These are phyloP conservation scores for Panulirus ornatus DNA, from an alignment of 1,140 invertebrate species.

Conservation along the genomic window DNA sequence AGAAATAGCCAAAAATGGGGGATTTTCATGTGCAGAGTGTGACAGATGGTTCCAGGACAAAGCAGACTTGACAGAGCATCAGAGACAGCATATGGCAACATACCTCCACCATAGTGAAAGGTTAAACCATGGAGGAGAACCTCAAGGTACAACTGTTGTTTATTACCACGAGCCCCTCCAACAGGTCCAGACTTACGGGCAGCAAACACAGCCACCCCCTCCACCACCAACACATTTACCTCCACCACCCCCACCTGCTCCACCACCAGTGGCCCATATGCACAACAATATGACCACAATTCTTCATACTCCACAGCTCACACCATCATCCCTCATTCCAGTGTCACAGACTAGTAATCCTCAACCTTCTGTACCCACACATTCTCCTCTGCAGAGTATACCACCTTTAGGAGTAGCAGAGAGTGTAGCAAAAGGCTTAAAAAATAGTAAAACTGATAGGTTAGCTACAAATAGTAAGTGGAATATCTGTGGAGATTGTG, in stretches of 20 bases:
- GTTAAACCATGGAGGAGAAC: slow-evolving; percentile 31
- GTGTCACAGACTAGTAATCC: slow-evolving; percentile 34
- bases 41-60: slow-evolving; percentile 67
- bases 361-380: slow-evolving; percentile 31
- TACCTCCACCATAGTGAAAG: slow-evolving; percentile 44
- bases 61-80: slow-evolving; percentile 51
- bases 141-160: slow-evolving; percentile 24
- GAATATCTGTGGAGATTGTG: slow-evolving; percentile 75
- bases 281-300: slow-evolving; percentile 54
- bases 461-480: slow-evolving; percentile 53
- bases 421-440: slow-evolving; percentile 35
- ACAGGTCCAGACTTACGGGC: slow-evolving; percentile 49
- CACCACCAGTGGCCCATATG: slow-evolving; percentile 48
- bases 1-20: slow-evolving; percentile 60
- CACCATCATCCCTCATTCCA: slow-evolving; percentile 32
- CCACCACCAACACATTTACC: slow-evolving; percentile 11
- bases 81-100: slow-evolving; percentile 64
- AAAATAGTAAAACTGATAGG: slow-evolving; percentile 28
- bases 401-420: slow-evolving; percentile 31
- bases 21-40: slow-evolving; percentile 65
- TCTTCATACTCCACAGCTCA: slow-evolving; percentile 62
- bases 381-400: slow-evolving; percentile 23
- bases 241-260: slow-evolving; percentile 52
- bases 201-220: slow-evolving; percentile 40
- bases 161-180: slow-evolving; percentile 67